Evolutionary conservation across 1,140 invertebrate species (phyloP), one percentile per base, ranked within the genome.

Genomic region (Drosophila littoralis): DNA sequence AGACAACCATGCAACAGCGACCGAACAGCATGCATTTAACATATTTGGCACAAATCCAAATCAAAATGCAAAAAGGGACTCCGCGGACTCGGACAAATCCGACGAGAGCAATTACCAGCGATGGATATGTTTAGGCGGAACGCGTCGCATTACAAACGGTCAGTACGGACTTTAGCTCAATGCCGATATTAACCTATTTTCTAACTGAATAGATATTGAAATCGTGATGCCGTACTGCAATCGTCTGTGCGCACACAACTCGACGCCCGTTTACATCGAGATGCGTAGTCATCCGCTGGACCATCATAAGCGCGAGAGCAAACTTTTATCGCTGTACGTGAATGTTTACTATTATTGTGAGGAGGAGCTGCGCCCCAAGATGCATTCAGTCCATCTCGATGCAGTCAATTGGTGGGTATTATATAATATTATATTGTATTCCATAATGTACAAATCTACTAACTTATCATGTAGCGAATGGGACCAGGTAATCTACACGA

Each of bases 301-400:
- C 1, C 77, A 91, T 28, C 75, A 89, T 46, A 77, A 76, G 32
- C 77, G 91, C 1, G 89, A 90, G 22, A 75, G 78, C 8, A 83
- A 81, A 9, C 65, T 92, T 17, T 51, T 90, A 2, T 89, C 91
- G 1, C 45, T 86, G 7, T 91, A 92, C 36, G 81, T 92, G 12
- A 92, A 92, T 64, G 76, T 92, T 5, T 92, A 92, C 40, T 92
- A 83, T 61, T 92, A 79, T 32, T 85, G 90, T 43, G 91, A 92
- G 15, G 88, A 91, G 57, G 89, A 91, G 13, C 17, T 84, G 38
- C 61, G 80, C 0, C 90, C 85, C 5, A 79, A 82, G 7, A 71
- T 81, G 67, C 90, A 92, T 43, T 91, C 91, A 1, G 89, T 92
- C 43, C 83, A 92, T 54, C 45, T 92, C 35, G 91, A 92, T 73